Evolutionary conservation across 2,888 invertebrate species (phyloP), one percentile per base, ranked within the genome.

Genomic region (Ctenicera cuprea): DNA sequence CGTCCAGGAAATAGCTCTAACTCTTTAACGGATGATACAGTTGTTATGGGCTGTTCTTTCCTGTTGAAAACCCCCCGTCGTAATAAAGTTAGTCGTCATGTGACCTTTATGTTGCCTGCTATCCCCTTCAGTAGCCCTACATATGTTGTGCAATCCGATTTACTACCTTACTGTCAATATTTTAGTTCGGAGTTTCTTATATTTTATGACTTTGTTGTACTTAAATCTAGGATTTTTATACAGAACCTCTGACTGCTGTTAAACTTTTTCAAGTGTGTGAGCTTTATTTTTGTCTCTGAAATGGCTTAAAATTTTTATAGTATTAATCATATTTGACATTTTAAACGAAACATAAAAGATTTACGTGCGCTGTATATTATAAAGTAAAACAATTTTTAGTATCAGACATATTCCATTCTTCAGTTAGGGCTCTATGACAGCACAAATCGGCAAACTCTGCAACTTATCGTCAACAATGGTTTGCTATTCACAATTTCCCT

Each of bases 21-120:
- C 59, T 59, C 59, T 38, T 59, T 59, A 59, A 41, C 38, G 59
- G 59, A 59, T 41, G 38, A 59, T 59, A n/a, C 38, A 59, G 38
- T 59, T 59, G 41, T 41, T 59, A 59, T 59, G 59, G 16, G 37
- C 38, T 26, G 45, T 30, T 43, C 45, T 45, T 63, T 48, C 63
- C 63, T 63, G 48, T 30, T 48, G 45, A 63, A 63, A 43, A 63
- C 45, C 43, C 63, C 63, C 43, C 22, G 45, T n/a, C 22, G 30
- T 63, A 63, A 63, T 63, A 63, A 43, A 48, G 63, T 30, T 26
- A 63, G 48, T 26, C 30, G 45, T 45, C 45, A 63, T 33, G 12
- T 30, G 63, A 63, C 45, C 63, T 63, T 63, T 63, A 63, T 45
- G 63, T 63, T 18, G 22, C 18, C 30, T 45, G 14, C 63, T 22